Evolutionary conservation across 2,888 invertebrate species (phyloP).

Genomic region (Spodoptera picta): DNA sequence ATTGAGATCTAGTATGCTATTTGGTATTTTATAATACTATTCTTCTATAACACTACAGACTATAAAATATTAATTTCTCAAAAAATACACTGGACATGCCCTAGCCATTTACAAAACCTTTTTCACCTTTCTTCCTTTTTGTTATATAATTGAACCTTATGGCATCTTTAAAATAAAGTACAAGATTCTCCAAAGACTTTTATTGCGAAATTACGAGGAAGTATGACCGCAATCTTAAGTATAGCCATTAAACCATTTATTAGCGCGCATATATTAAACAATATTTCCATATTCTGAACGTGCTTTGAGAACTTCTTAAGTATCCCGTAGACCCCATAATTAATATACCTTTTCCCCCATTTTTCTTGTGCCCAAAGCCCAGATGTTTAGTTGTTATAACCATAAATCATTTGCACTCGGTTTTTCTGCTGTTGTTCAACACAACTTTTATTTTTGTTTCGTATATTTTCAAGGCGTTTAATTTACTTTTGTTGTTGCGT

Average conservation of each 20-base stretch:
- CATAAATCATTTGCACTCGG: conserved; percentile 42
- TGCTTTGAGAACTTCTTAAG: background rate
- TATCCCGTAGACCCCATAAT: conserved; percentile 18
- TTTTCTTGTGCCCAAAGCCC: conserved; percentile 18
- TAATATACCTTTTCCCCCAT: conserved; percentile 23
- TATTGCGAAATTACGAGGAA: background rate
- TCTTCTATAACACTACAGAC: no score
- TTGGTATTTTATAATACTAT: no score
- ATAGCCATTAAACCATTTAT: no score
- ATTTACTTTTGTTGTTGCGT: conserved; percentile 19
- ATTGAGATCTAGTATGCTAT: no score
- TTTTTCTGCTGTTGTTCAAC: conserved; percentile 17
- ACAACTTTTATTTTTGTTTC: conserved; percentile 30
- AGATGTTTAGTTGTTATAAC: conserved; percentile 35
- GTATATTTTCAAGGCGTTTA: conserved; percentile 27
- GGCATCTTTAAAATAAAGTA: no score
- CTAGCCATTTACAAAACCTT: no score
- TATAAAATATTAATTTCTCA: no score
- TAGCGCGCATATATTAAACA: background rate
- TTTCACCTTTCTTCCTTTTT: no score
- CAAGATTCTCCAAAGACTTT: no score
- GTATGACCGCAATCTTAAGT: background rate
- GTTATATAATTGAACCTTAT: no score
- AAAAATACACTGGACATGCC: no score
- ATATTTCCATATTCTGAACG: background rate